Evolutionary conservation across 2,888 invertebrate genomes (phyloP).

Genomic region (Napeogenes sylphis): DNA sequence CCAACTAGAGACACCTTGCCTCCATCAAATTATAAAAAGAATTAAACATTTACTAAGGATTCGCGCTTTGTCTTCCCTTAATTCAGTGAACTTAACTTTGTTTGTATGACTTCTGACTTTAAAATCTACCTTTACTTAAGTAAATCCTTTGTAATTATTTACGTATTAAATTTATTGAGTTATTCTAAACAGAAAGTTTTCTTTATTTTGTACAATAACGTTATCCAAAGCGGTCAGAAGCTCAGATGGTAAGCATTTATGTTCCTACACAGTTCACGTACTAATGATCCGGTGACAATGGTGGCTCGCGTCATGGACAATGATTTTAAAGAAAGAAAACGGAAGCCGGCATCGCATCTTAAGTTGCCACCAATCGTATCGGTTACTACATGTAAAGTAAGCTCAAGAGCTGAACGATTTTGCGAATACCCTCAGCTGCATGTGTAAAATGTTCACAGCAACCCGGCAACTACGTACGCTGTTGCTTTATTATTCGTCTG

Average conservation of each 20-base stretch:
- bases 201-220: not conserved
- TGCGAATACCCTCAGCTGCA: conserved; percentile 23
- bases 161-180: not conserved
- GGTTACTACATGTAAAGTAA: conserved; percentile 42
- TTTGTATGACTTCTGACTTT: conserved; percentile 18
- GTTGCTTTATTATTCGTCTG: conserved; percentile 45
- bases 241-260: conserved; percentile 4
- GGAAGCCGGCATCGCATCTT: conserved; percentile 54
- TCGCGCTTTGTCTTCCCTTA: conserved; percentile 46
- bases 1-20: conserved; percentile 34
- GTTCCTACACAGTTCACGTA: conserved; percentile 51
- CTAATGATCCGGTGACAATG: conserved; percentile 54
- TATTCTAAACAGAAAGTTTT: not conserved
- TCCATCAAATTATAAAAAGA: conserved; percentile 51
- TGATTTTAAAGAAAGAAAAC: conserved; percentile 61
- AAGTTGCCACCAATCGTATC: conserved; percentile 41
- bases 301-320: conserved; percentile 56
- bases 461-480: conserved; percentile 27
- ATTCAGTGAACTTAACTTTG: conserved; percentile 38
- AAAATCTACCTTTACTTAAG: conserved; percentile 5
- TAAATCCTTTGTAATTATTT: conserved; percentile 1
- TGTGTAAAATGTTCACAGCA: conserved; percentile 28
- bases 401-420: conserved; percentile 22
- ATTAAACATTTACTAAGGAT: conserved; percentile 55
- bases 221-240: not conserved